Base-by-base conservation (phyloP, 2,797 vertebrate species). In the Acipenser oxyrinchus region DNA sequence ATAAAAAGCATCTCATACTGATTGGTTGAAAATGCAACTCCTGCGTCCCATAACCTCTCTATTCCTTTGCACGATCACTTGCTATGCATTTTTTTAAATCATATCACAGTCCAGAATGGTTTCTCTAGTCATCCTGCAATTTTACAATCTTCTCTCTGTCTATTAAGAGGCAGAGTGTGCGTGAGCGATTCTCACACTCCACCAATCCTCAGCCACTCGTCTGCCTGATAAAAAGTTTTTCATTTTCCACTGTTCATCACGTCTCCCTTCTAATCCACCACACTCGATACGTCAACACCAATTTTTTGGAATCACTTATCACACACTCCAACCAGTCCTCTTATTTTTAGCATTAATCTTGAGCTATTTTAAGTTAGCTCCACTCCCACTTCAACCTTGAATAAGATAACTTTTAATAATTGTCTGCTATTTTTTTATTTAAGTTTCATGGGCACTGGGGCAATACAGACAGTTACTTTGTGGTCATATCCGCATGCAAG, bases 301-400 rank as follows among this genome's bases (percentile, higher is more conserved):
- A 37, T 86, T 70, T 70, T 70, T 66, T 0, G 0, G 75, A 78
- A 82, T 75, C 78, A 75, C 77, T 77, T 76, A 70, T 78, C 76
- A 59, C 64, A 10, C 8, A 48, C 0, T 9, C 61, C 4, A 64
- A 63, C 12, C 66, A 64, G 58, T 64, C 65, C 68, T 69, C 60
- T 77, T 78, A 73, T 77, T 71, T 74, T 79, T 75, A 62, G 77
- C 77, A 79, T 76, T 80, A 81, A 83, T 81, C 74, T 73, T 68
- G 70, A 78, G 74, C 64, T 73, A 71, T 37, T 79, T 82, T 72
- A 76, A 76, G 75, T 70, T 64, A 60, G 66, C 61, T 66, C 52
- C 69, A 63, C 3, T 72, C 68, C 77, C 37, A 37, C 37, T 37
- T 37, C 37, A 37, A 1, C 37, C 37, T 37, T 37, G 37, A 37